These are phyloP conservation scores for Cataglyphis albicans DNA, from an alignment of 2,888 invertebrate species.

Conservation along the genomic window DNA sequence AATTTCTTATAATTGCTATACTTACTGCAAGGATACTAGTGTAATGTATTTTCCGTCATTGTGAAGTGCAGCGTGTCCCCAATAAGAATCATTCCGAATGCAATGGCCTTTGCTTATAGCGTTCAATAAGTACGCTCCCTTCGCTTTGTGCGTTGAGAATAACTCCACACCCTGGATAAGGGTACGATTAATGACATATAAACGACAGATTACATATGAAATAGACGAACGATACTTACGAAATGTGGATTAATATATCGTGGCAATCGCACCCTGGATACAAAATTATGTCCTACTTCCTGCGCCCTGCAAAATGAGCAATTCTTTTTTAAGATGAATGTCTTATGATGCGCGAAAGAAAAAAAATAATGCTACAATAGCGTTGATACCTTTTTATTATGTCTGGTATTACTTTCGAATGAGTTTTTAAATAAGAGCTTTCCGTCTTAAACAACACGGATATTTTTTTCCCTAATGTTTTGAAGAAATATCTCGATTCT, in stretches of 20 bases:
- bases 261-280: constrained; percentile 88
- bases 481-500: constrained; percentile 90
- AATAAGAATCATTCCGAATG: constrained; percentile 90
- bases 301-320: constrained; percentile 81
- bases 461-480: constrained; percentile 90
- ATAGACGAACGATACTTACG: constrained; percentile 84
- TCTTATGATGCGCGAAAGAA: background rate
- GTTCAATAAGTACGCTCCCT: constrained; percentile 90
- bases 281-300: constrained; percentile 83
- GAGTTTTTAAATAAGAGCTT: constrained; percentile 88
- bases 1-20: constrained; percentile 61
- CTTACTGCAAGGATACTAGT: constrained; percentile 90
- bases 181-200: background rate
- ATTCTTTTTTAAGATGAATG: background rate
- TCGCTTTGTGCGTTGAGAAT: constrained; percentile 91
- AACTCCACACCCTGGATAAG: constrained; percentile 89
- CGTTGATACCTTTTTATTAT: constrained; percentile 88
- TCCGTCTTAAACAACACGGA: constrained; percentile 89
- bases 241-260: constrained; percentile 90
- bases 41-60: constrained; percentile 89
- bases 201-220: background rate
- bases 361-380: background rate
- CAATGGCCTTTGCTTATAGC: constrained; percentile 89
- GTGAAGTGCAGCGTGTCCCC: constrained; percentile 90
- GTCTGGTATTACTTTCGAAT: constrained; percentile 90